These are phyloP conservation scores for Megalops atlanticus DNA, from an alignment of 2,113 vertebrate genomes.

Conservation along the genomic window DNA sequence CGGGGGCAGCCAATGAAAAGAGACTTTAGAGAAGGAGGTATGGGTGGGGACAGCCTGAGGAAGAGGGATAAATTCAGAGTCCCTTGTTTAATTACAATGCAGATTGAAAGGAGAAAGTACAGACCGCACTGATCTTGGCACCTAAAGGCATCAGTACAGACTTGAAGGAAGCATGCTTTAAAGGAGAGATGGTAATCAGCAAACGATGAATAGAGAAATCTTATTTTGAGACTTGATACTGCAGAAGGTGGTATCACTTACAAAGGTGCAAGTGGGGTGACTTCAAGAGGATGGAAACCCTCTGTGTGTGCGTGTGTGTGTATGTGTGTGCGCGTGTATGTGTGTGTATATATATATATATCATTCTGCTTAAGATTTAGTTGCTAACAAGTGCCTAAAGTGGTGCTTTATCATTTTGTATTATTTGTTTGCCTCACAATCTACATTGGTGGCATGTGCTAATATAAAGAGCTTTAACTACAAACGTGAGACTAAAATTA, in stretches of 20 bases:
- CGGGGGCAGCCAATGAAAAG: constrained; percentile 93
- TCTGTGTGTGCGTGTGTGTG: constrained; percentile 73
- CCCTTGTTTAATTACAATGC: constrained; percentile 63
- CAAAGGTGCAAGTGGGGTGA: constrained; percentile 79
- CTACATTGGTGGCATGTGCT: constrained; percentile 96
- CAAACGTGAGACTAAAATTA: constrained; percentile 87
- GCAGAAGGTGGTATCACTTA: constrained; percentile 78
- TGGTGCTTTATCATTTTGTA: constrained; percentile 87
- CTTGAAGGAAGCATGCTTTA: constrained; percentile 79
- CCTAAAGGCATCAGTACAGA: constrained; percentile 76
- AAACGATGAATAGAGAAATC: constrained; percentile 76
- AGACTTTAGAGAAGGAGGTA: not conserved
- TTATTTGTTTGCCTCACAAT: constrained; percentile 92
- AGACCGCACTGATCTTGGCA: constrained; percentile 72
- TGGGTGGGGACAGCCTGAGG: constrained; percentile 26
- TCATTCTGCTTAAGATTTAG: constrained; percentile 98
- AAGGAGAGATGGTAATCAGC: constrained; percentile 74
- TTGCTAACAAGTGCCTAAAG: constrained; percentile 99
- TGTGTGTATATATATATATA: too few species aligned
- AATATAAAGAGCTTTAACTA: constrained; percentile 99
- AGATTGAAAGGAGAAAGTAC: constrained; percentile 70
- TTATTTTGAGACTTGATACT: constrained; percentile 76
- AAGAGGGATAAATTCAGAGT: constrained; percentile 49
- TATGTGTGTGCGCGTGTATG: constrained; percentile 50
- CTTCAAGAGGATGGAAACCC: constrained; percentile 81